These are phyloP conservation scores for Trichonephila clavata DNA, from an alignment of 1,140 invertebrate species.

Conservation along the genomic window DNA sequence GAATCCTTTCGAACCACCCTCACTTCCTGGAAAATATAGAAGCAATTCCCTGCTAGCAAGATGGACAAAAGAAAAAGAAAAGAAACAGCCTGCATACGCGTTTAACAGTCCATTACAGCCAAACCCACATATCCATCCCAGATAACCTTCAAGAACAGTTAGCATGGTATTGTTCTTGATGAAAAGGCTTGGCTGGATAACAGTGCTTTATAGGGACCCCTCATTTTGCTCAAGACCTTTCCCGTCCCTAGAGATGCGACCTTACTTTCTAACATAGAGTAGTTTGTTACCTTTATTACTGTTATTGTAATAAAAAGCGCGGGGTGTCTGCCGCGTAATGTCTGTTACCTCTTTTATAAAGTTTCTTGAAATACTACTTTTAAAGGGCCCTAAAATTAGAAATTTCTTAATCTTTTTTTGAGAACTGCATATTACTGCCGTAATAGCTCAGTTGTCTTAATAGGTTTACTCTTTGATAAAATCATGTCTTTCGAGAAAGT, in stretches of 20 bases:
- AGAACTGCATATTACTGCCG: neutral
- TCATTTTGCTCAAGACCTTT: neutral
- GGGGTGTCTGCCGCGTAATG: neutral
- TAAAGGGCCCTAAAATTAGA: neutral
- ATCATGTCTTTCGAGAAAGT: neutral
- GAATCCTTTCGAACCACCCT: neutral
- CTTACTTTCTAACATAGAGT: neutral
- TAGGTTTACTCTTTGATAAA: neutral
- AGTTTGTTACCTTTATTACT: slow-evolving; percentile 17
- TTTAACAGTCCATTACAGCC: slow-evolving; percentile 7
- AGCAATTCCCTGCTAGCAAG: neutral
- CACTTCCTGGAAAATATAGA: slow-evolving; percentile 1
- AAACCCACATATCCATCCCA: slow-evolving; percentile 10
- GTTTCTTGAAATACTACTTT: neutral
- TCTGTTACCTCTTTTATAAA: neutral
- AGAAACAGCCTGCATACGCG: neutral
- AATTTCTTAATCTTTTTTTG: neutral
- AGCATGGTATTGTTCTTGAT: slow-evolving; percentile 6
- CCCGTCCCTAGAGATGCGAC: slow-evolving; percentile 37
- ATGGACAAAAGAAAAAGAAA: neutral
- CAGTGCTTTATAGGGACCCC: slow-evolving; percentile 18
- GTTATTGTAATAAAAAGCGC: slow-evolving; percentile 19
- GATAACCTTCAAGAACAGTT: slow-evolving; percentile 29
- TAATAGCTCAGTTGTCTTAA: neutral
- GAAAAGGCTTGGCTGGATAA: slow-evolving; percentile 15